Evolutionary conservation across 2,888 invertebrate genomes (phyloP).

Genomic region (Myopa tessellatipennis): DNA sequence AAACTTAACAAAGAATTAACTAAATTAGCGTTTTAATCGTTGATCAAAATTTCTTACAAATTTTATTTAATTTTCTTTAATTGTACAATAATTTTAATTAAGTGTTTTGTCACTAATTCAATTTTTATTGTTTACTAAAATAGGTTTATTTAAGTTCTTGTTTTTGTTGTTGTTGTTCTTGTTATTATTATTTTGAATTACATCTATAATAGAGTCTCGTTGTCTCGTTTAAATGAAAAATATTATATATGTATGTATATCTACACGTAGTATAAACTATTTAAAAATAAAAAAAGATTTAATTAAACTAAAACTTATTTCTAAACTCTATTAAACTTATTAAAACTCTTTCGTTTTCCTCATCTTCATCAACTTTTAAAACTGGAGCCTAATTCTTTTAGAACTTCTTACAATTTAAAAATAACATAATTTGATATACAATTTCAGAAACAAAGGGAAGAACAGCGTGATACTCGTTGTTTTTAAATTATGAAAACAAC

Average conservation of each 20-base stretch:
- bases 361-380: too few species aligned
- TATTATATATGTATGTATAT: background rate
- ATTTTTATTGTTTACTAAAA: too few species aligned
- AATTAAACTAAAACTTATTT: slow-evolving; percentile 32
- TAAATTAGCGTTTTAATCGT: slow-evolving; percentile 32
- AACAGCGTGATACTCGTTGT: slow-evolving; percentile 52
- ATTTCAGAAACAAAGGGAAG: slow-evolving; percentile 52
- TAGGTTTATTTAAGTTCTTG: too few species aligned
- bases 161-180: too few species aligned
- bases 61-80: background rate
- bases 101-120: too few species aligned
- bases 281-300: slow-evolving; percentile 11
- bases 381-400: too few species aligned
- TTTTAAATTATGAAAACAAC: background rate
- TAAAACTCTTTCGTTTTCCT: background rate
- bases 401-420: background rate
- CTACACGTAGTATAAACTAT: background rate
- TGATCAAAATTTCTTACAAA: background rate
- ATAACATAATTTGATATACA: slow-evolving; percentile 22
- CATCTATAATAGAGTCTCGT: slow-evolving; percentile 53
- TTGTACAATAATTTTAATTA: too few species aligned
- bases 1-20: slow-evolving; percentile 40
- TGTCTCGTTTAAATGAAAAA: slow-evolving; percentile 52
- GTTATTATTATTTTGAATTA: slow-evolving; percentile 22
- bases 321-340: slow-evolving; percentile 4